Conservation (phyloP, 2,113 vertebrate species). For the Phoxinus phoxinus region DNA sequence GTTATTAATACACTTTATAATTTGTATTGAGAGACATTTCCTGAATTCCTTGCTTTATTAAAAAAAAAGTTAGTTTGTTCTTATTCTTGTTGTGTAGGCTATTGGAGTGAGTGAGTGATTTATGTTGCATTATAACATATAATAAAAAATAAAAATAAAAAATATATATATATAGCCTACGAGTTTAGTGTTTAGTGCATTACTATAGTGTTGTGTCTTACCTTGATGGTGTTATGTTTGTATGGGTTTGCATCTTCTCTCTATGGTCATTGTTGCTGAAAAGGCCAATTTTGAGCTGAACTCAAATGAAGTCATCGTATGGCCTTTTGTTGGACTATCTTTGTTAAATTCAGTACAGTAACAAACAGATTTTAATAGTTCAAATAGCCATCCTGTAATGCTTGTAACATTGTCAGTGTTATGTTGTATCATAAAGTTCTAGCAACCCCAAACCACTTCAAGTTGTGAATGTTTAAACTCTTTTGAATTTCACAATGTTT, state of each 20-base stretch:
- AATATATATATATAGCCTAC: no score
- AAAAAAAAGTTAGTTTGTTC: not conserved
- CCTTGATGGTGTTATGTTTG: not conserved
- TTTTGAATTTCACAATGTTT: not conserved
- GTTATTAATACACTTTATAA: not conserved
- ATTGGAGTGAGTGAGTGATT: not conserved
- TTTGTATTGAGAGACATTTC: not conserved
- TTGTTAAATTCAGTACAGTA: not conserved
- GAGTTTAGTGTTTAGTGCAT: constrained; percentile 3
- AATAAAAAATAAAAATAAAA: no score
- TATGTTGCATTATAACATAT: not conserved
- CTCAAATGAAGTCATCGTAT: not conserved
- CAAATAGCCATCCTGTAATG: not conserved
- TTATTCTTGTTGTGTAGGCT: not conserved
- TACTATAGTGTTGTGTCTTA: not conserved
- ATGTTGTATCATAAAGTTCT: not conserved
- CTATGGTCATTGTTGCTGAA: not conserved
- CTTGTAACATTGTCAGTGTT: not conserved
- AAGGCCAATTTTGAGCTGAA: not conserved
- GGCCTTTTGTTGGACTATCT: not conserved
- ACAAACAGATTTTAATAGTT: not conserved
- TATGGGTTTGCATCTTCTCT: not conserved
- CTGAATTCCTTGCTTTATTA: not conserved
- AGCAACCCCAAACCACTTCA: not conserved
- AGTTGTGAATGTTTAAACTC: not conserved